phyloP scores from a whole-genome alignment of 2,888 invertebrate genomes.

The Agonopterix heracliana region DNA sequence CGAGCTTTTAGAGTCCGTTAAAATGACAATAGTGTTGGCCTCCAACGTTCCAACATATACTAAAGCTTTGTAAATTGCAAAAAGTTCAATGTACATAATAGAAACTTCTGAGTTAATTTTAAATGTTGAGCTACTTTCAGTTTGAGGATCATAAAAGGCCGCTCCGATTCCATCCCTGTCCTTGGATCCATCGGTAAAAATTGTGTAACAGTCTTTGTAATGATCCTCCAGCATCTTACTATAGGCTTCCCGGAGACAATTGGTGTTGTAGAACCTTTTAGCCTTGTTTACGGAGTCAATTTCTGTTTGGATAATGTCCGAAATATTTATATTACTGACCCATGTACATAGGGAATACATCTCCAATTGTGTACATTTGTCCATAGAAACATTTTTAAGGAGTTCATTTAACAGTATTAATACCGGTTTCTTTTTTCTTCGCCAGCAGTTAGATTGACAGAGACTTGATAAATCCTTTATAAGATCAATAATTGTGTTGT shows the following conservation, averaged over 20 bases:
- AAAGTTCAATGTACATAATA: neutral
- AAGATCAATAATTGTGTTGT: neutral
- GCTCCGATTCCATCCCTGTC: too few species aligned
- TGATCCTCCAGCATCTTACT: neutral
- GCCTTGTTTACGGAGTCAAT: neutral
- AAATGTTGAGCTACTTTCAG: too few species aligned
- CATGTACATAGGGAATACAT: slow-evolving; percentile 1
- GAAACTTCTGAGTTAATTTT: too few species aligned
- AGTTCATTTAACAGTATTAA: neutral
- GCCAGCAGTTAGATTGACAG: neutral
- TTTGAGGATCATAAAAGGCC: too few species aligned
- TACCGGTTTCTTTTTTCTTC: neutral
- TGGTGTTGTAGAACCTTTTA: neutral
- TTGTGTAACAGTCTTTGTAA: neutral
- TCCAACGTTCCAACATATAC: too few species aligned
- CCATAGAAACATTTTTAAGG: neutral
- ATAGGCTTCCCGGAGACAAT: neutral
- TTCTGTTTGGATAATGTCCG: neutral
- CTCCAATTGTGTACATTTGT: neutral
- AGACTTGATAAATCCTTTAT: neutral
- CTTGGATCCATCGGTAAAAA: neutral
- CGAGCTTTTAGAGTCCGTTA: too few species aligned
- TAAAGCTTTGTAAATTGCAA: too few species aligned
- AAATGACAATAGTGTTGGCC: too few species aligned
- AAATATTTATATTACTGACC: neutral